phyloP scores from a whole-genome alignment of 1,140 invertebrate species.

The Paraescarpia echinospica region DNA sequence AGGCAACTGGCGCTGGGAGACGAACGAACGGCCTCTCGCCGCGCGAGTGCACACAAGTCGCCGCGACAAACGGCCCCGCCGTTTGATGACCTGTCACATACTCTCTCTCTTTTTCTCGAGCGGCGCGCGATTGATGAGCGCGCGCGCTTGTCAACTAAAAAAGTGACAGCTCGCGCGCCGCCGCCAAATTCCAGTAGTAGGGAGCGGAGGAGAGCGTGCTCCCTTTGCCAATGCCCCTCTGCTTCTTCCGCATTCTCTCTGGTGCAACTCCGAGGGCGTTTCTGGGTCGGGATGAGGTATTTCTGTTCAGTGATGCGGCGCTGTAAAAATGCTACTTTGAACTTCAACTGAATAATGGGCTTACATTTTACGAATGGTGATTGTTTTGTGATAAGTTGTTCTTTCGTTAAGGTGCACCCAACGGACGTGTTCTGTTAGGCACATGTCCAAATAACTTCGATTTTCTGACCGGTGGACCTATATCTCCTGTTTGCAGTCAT shows the following conservation, averaged over 20 bases:
- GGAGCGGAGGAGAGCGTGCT: background rate
- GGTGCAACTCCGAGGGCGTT: background rate
- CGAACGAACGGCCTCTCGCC: background rate
- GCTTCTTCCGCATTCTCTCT: background rate
- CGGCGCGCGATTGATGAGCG: background rate
- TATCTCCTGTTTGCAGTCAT: background rate
- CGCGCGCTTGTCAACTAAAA: background rate
- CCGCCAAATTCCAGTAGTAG: background rate
- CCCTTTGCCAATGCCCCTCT: background rate
- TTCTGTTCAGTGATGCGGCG: background rate
- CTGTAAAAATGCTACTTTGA: background rate
- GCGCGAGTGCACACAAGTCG: background rate
- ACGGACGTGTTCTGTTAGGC: no score
- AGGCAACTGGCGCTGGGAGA: background rate
- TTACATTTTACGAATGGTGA: background rate
- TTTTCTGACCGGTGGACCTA: background rate
- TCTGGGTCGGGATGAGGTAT: background rate
- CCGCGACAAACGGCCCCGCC: background rate
- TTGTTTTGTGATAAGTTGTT: no score
- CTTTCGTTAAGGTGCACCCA: no score
- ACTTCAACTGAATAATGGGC: background rate
- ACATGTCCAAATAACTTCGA: background rate
- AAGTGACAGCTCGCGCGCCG: background rate
- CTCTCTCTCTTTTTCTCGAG: no score
- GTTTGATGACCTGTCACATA: background rate